Evolutionary conservation across 1,140 invertebrate genomes (phyloP).

Genomic region (Cryptotermes secundus): DNA sequence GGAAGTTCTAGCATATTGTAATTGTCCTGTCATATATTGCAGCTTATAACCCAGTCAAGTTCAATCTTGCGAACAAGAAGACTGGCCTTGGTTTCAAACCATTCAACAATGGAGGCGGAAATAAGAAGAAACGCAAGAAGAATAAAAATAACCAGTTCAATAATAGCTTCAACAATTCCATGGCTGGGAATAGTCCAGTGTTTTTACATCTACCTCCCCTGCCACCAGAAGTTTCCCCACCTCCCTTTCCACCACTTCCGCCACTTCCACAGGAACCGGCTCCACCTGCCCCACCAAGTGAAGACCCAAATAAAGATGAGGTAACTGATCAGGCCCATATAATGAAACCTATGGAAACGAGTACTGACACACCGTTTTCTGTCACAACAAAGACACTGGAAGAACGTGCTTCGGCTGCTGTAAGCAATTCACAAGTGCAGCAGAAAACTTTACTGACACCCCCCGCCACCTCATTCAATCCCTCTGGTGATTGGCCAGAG

Average conservation of each 20-base stretch:
- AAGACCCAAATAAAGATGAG: conserved; percentile 12
- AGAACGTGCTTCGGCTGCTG: conserved; percentile 45
- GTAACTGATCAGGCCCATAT: neutral
- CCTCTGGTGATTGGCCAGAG: conserved; percentile 65
- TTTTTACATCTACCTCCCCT: conserved; percentile 45
- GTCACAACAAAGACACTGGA: conserved; percentile 37
- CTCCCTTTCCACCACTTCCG: conserved; percentile 36
- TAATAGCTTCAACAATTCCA: conserved; percentile 51
- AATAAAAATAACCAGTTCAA: conserved; percentile 63
- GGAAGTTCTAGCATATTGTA: too few relatives aligned
- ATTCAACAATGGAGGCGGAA: conserved; percentile 50
- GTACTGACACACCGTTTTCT: conserved; percentile 29
- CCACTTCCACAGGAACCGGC: conserved; percentile 35
- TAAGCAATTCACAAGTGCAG: conserved; percentile 13
- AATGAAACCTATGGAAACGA: conserved; percentile 18
- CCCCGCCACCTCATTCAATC: conserved; percentile 28
- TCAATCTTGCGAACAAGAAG: conserved; percentile 59
- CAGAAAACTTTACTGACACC: neutral
- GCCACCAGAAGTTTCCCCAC: conserved; percentile 45
- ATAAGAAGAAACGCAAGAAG: conserved; percentile 74
- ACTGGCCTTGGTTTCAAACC: conserved; percentile 51
- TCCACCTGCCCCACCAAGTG: conserved; percentile 29
- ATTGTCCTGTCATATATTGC: conserved; percentile 36
- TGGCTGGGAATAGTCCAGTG: conserved; percentile 51
- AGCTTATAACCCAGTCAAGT: conserved; percentile 55